Base-by-base conservation (phyloP, 2,113 vertebrate genomes). In the Silurus glanis region DNA sequence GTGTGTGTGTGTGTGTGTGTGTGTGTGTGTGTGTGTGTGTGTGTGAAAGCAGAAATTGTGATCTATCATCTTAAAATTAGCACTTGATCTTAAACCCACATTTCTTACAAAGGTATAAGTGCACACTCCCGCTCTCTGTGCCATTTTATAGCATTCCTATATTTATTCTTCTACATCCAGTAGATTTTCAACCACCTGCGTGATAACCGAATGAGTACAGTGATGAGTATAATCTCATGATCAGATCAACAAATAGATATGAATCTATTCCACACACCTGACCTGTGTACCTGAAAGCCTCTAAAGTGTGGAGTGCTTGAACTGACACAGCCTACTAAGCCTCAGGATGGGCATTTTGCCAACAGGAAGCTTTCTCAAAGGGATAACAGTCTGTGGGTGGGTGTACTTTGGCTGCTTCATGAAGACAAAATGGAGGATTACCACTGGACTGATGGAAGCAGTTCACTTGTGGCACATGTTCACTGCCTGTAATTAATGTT, bases 371-470 rank as follows among this genome's bases (percentile, higher is more conserved):
- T 88, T 75, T 88, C 84, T 71, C 62, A 74, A 87, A 85, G 88
- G 71, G 79, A 82, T 88, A 80, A 84, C 89, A 64, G 75, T 71
- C 80, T 83, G 86, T 89, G 83, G 80, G 76, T 71, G 83, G 71
- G 37, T 87, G 81, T 85, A 62, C 86, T 80, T 89, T 87, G 83
- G n/a, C 69, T 84, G 85, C 58, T 83, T 62, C 69, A 55, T 72
- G 78, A 64, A 86, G 76, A 88, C 84, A 89, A 87, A 90, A 86
- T 86, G 69, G 84, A 90, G 86, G 61, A 88, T 89, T 83, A 61
- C 86, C 21, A 85, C 80, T 86, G 47, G 85, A 89, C 72, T 83
- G 80, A 78, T 82, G 75, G 79, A 86, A 82, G 69, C 66, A 62
- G 85, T 87, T 84, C 69, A 85, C 14, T 84, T 25, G 28, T 10